phyloP scores from a whole-genome alignment of 2,797 vertebrate species.

The Chelonia mydas region DNA sequence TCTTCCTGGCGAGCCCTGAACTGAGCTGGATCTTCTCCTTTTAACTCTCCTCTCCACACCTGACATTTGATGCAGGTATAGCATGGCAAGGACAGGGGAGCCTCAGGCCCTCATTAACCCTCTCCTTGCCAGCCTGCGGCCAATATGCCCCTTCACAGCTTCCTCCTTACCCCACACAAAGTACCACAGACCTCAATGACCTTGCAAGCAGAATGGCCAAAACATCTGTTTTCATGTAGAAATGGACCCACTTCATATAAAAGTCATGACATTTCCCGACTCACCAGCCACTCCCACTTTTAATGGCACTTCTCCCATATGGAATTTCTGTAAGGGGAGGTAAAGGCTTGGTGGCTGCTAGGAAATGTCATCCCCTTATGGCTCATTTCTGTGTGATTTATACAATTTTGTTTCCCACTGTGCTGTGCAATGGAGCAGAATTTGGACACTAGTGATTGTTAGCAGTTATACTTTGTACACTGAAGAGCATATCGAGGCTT shows the following conservation, averaged over 20 bases:
- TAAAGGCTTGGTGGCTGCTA: fast-evolving
- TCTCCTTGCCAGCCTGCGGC: background rate
- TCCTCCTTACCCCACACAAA: background rate
- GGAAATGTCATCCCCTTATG: background rate
- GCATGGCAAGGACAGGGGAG: background rate
- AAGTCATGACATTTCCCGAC: background rate
- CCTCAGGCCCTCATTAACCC: background rate
- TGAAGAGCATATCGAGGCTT: background rate
- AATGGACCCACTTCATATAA: background rate
- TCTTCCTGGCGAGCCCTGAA: background rate
- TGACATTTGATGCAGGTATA: background rate
- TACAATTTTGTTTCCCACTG: background rate
- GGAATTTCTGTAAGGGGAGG: background rate
- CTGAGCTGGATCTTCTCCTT: background rate
- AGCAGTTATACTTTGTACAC: fast-evolving
- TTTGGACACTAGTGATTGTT: background rate
- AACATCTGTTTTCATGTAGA: background rate
- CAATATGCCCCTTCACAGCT: background rate
- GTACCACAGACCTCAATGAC: background rate
- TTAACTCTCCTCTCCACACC: background rate
- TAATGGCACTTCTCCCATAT: background rate
- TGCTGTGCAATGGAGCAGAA: background rate
- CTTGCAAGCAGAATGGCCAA: background rate
- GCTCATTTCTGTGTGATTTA: background rate
- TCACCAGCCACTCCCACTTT: background rate